These are phyloP conservation scores for Thalpophila matura DNA, from an alignment of 2,888 invertebrate species.

Conservation along the genomic window DNA sequence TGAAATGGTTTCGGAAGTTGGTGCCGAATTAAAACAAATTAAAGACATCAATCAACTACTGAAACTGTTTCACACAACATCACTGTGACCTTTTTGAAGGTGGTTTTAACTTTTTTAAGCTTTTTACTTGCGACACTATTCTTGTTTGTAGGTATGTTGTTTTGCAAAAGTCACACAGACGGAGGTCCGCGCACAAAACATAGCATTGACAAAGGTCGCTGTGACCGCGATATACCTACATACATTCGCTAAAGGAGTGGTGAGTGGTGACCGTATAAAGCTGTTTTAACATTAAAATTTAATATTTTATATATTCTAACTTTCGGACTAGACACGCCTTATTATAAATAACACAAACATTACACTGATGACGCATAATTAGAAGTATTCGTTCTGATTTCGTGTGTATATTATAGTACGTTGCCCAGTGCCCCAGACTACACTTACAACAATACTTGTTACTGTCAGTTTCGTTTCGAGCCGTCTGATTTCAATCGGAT, in stretches of 20 bases:
- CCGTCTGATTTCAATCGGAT: constrained; percentile 24
- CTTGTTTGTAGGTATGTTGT: too few species aligned
- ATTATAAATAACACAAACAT: constrained; percentile 13
- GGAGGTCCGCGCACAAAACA: background rate
- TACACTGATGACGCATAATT: constrained; percentile 45
- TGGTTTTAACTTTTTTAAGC: too few species aligned
- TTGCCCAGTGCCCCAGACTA: constrained; percentile 31
- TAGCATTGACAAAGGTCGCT: constrained; percentile 37
- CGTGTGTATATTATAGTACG: constrained; percentile 37
- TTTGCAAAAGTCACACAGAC: constrained; percentile 12
- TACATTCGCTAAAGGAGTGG: constrained; percentile 29
- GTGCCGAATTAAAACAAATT: too few species aligned
- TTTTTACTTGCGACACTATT: background rate
- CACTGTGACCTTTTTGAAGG: too few species aligned
- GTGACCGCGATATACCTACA: constrained; percentile 32
- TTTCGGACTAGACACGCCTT: constrained; percentile 27
- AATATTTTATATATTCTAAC: constrained; percentile 28
- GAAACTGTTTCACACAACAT: too few species aligned
- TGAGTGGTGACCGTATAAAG: constrained; percentile 41
- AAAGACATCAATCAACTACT: too few species aligned
- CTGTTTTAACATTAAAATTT: constrained; percentile 36
- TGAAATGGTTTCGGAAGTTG: too few species aligned
- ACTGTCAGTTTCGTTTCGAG: constrained; percentile 3
- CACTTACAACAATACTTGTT: constrained; percentile 17
- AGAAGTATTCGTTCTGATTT: constrained; percentile 31